Evolutionary conservation across 2,797 vertebrate species (phyloP).

Genomic region (Knipowitschia caucasica): DNA sequence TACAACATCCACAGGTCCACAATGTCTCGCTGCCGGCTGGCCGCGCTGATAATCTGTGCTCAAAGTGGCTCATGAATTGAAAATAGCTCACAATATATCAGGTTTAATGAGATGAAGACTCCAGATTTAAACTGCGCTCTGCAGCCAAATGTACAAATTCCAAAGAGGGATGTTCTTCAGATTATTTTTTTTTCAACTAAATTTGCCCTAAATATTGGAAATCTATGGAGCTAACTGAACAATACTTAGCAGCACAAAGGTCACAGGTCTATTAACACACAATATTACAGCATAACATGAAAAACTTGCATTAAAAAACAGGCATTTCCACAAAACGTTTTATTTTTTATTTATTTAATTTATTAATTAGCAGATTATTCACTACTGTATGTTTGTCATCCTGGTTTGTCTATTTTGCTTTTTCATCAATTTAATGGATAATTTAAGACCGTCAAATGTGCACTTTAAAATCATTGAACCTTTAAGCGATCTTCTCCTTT

Average conservation of each 20-base stretch:
- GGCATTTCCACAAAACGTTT: too few relatives aligned
- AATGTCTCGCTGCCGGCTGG: slow-evolving; percentile 52
- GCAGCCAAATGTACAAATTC: background rate
- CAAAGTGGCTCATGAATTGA: slow-evolving; percentile 63
- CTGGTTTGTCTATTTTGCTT: too few relatives aligned
- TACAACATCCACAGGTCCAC: slow-evolving; percentile 54
- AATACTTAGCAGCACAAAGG: background rate
- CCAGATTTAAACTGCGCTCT: slow-evolving; percentile 17
- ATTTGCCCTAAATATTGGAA: background rate
- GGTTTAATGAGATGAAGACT: slow-evolving; percentile 41
- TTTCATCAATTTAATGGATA: too few relatives aligned
- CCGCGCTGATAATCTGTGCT: slow-evolving; percentile 58
- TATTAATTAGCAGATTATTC: too few relatives aligned
- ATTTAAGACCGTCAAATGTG: background rate
- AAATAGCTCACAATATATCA: slow-evolving; percentile 46
- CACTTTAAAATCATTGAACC: background rate
- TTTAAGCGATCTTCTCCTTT: slow-evolving; percentile 6
- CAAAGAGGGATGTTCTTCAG: background rate
- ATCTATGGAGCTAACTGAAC: background rate
- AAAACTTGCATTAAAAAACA: too few relatives aligned
- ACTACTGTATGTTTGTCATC: too few relatives aligned
- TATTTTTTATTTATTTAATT: too few relatives aligned
- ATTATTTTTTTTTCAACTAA: background rate
- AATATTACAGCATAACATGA: too few relatives aligned
- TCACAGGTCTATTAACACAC: too few relatives aligned